Evolutionary conservation across 2,888 invertebrate species (phyloP).

Genomic region (Tinea trinotella): DNA sequence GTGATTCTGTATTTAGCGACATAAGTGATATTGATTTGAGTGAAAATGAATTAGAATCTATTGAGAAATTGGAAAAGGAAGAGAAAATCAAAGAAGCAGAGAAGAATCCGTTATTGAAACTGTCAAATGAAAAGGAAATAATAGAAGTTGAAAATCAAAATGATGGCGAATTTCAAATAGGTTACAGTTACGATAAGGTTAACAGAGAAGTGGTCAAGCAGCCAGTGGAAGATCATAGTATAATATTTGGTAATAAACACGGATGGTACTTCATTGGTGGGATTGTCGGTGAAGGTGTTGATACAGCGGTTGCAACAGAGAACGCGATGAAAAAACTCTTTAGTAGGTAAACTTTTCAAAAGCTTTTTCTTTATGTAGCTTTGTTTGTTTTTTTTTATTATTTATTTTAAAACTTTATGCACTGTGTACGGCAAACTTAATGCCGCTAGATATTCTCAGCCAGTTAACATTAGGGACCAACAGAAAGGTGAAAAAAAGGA

Average conservation of each 20-base stretch:
- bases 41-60: conserved; percentile 74
- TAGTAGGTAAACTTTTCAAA: conserved; percentile 79
- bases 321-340: conserved; percentile 83
- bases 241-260: conserved; percentile 76
- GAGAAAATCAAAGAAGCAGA: conserved; percentile 57
- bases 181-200: conserved; percentile 56
- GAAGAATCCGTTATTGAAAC: conserved; percentile 51
- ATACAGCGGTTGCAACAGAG: conserved; percentile 76
- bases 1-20: conserved; percentile 76
- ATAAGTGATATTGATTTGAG: conserved; percentile 76
- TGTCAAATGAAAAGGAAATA: conserved; percentile 32
- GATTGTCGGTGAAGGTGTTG: conserved; percentile 78
- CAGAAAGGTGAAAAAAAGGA: no score
- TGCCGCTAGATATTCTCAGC: no score
- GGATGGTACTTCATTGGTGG: conserved; percentile 92
- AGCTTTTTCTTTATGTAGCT: conserved; percentile 14
- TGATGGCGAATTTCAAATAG: conserved; percentile 46
- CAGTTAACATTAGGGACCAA: no score
- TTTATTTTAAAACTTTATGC: no score
- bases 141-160: conserved; percentile 38
- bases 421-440: no score
- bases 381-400: no score
- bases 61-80: conserved; percentile 66
- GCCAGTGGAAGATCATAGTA: conserved; percentile 74
- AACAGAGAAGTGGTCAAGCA: conserved; percentile 69